A percentile compares a stretch with the other conserved stretches of the same genome.
phyloP scores from a whole-genome alignment of 2,797 vertebrate genomes.

The Melopsittacus undulatus region DNA sequence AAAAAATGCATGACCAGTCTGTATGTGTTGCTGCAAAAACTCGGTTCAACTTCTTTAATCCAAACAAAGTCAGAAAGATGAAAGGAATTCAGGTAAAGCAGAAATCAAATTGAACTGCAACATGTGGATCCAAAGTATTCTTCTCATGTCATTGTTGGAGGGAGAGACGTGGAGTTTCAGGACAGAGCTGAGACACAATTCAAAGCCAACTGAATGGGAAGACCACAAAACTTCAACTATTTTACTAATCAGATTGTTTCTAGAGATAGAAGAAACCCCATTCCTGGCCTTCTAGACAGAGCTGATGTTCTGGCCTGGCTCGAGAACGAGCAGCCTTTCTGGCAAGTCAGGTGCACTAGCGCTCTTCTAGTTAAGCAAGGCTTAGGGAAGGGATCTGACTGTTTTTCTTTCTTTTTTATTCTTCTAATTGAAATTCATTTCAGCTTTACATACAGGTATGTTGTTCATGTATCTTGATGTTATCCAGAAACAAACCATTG shows the following conservation, averaged over 20 bases:
- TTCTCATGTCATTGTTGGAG: neutral
- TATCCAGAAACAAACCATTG: neutral
- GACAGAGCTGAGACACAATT: neutral
- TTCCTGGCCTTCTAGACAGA: neutral
- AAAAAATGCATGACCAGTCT: neutral
- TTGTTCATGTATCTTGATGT: neutral
- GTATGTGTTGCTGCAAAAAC: neutral
- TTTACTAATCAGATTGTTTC: neutral
- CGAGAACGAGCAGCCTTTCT: neutral
- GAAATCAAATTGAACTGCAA: neutral
- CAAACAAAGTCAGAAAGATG: neutral
- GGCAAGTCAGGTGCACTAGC: neutral
- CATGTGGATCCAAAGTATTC: neutral
- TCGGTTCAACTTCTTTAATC: neutral
- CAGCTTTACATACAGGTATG: neutral
- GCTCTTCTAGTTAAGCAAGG: neutral
- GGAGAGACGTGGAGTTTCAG: neutral
- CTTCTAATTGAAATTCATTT: neutral
- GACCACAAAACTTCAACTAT: neutral
- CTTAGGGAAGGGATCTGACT: neutral
- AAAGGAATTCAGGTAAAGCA: constrained; percentile 3
- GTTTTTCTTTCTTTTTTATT: neutral
- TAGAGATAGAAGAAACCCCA: neutral
- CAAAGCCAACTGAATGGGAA: neutral
- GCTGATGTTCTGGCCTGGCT: neutral